Evolutionary conservation across 1,140 invertebrate genomes (phyloP).

Genomic region (Galleria mellonella): DNA sequence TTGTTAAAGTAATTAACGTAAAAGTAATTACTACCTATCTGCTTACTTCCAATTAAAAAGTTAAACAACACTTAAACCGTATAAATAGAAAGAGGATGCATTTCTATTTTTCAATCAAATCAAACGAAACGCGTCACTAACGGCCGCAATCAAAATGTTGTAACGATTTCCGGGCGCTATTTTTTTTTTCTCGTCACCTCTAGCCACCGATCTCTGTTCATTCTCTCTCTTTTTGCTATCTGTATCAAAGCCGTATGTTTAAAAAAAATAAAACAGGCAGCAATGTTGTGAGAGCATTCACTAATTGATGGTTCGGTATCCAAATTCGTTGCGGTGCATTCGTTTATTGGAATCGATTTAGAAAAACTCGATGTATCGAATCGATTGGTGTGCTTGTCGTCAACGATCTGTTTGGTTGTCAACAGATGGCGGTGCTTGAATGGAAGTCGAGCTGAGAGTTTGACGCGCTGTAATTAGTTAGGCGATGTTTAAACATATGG

Average conservation of each 20-base stretch:
- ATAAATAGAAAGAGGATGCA: slow-evolving; percentile 13
- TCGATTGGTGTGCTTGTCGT: slow-evolving; percentile 51
- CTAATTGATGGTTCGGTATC: slow-evolving; percentile 52
- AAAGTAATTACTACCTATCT: no score
- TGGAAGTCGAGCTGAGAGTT: slow-evolving; percentile 23
- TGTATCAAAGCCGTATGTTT: slow-evolving; percentile 49
- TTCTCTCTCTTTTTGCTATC: slow-evolving; percentile 29
- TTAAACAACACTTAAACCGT: slow-evolving; percentile 1
- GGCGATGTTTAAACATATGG: slow-evolving; percentile 48
- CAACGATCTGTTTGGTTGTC: slow-evolving; percentile 28
- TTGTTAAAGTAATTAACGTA: no score
- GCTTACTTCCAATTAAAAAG: background rate
- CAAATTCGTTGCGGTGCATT: slow-evolving; percentile 56
- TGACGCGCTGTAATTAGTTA: slow-evolving; percentile 46
- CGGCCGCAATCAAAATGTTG: slow-evolving; percentile 38
- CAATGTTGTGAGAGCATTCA: slow-evolving; percentile 48
- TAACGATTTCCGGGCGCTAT: slow-evolving; percentile 46
- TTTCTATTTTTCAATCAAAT: slow-evolving; percentile 37
- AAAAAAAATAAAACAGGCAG: slow-evolving; percentile 31
- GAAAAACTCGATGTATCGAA: slow-evolving; percentile 54
- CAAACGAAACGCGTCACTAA: slow-evolving; percentile 37
- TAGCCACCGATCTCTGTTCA: slow-evolving; percentile 15
- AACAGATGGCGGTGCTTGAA: slow-evolving; percentile 50
- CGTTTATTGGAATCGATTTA: slow-evolving; percentile 36
- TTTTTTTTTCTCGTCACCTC: slow-evolving; percentile 41